Percentiles rank a stretch among this genome's conserved stretches.
Evolutionary conservation across 2,797 vertebrate genomes (phyloP).

Genomic region (Danio aesculapii): DNA sequence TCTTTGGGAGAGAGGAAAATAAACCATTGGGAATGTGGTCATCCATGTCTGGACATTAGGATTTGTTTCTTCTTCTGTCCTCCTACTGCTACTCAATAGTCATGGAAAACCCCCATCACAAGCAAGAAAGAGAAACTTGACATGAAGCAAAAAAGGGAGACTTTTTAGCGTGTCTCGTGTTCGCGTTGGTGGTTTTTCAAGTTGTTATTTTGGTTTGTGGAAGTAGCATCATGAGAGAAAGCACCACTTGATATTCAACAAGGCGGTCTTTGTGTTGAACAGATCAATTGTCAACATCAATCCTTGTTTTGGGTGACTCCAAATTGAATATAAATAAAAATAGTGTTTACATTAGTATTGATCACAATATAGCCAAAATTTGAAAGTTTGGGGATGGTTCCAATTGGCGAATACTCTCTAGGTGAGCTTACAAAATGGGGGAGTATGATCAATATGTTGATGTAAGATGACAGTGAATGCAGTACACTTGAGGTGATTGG

Average conservation of each 20-base stretch:
- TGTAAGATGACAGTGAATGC: neutral
- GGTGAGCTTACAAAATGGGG: too few relatives aligned
- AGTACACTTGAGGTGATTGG: neutral
- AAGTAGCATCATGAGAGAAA: neutral
- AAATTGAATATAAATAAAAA: neutral
- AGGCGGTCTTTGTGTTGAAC: neutral
- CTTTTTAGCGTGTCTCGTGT: conserved; percentile 45
- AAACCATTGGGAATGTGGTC: conserved; percentile 8
- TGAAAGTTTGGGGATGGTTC: neutral
- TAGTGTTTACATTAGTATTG: neutral
- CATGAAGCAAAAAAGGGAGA: conserved; percentile 51
- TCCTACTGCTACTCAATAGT: conserved; percentile 51
- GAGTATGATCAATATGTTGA: neutral
- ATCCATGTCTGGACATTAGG: neutral
- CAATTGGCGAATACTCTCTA: neutral
- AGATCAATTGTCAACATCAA: neutral
- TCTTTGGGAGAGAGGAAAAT: neutral
- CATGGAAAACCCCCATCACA: conserved; percentile 70
- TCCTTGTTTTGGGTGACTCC: neutral
- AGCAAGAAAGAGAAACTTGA: conserved; percentile 43
- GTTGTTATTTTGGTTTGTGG: conserved; percentile 14
- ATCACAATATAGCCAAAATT: neutral
- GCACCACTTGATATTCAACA: neutral
- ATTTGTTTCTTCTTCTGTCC: conserved; percentile 23
- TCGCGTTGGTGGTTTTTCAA: neutral